phyloP scores from a whole-genome alignment of 2,113 vertebrate species.

The Hylia prasina region DNA sequence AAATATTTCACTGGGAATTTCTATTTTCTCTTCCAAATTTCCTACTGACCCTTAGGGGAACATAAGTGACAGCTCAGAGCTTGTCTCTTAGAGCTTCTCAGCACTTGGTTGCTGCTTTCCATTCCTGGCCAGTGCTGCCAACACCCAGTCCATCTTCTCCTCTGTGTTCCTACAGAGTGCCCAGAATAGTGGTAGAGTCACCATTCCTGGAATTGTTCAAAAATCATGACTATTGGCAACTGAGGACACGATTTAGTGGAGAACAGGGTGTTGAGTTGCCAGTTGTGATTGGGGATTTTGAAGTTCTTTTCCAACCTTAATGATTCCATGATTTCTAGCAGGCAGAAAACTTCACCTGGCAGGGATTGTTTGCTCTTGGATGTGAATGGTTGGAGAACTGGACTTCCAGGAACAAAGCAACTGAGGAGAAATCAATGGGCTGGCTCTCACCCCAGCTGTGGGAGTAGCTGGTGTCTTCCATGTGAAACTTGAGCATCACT shows the following conservation, averaged over 20 bases:
- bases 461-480: not conserved
- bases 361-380: not conserved
- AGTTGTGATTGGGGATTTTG: not conserved
- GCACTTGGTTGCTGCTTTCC: not conserved
- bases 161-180: not conserved
- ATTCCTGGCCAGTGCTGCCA: not conserved
- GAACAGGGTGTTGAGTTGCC: not conserved
- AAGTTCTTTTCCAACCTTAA: not conserved
- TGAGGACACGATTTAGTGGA: not conserved
- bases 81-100: not conserved
- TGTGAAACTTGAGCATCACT: not conserved
- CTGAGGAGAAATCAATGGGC: not conserved
- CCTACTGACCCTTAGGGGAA: not conserved
- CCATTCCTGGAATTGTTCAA: not conserved
- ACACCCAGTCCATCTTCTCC: not conserved
- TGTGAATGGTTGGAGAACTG: accelerated
- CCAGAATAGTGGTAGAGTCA: not conserved
- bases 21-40: not conserved
- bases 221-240: accelerated
- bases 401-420: not conserved
- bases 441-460: not conserved
- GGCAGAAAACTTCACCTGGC: not conserved
- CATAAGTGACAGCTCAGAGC: not conserved
- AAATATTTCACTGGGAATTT: not conserved
- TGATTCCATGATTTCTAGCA: not conserved